phyloP scores from a whole-genome alignment of 2,797 vertebrate genomes.

The Eremophila alpestris region DNA sequence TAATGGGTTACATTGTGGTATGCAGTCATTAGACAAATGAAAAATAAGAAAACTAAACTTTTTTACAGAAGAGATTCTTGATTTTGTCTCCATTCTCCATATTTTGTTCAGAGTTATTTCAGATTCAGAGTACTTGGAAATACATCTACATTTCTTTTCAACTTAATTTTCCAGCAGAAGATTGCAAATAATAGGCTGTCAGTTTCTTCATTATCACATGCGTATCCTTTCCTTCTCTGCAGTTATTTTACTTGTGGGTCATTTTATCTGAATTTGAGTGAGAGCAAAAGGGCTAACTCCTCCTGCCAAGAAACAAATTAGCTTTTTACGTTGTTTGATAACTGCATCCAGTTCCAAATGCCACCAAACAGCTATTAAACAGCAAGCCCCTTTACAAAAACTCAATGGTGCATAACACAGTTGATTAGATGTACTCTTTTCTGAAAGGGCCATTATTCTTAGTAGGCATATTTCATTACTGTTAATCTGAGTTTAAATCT shows the following conservation, averaged over 20 bases:
- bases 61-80: neutral
- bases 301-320: slow-evolving; percentile 59
- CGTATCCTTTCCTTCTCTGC: neutral
- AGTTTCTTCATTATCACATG: slow-evolving; percentile 2
- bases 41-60: neutral
- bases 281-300: slow-evolving; percentile 40
- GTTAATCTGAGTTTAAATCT: slow-evolving; percentile 61
- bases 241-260: slow-evolving; percentile 52
- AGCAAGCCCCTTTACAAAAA: slow-evolving; percentile 56
- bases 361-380: slow-evolving; percentile 67
- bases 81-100: neutral
- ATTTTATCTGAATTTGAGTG: slow-evolving; percentile 48
- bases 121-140: neutral
- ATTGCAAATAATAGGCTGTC: neutral
- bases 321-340: slow-evolving; percentile 65
- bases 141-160: neutral
- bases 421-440: slow-evolving; percentile 63
- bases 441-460: slow-evolving; percentile 71
- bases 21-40: neutral
- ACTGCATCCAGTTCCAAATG: slow-evolving; percentile 61
- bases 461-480: slow-evolving; percentile 63
- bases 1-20: neutral
- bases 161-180: neutral
- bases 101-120: neutral
- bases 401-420: slow-evolving; percentile 52